Evolutionary conservation across 2,113 vertebrate species (phyloP).

Genomic region (Phrynosoma blainvillii): DNA sequence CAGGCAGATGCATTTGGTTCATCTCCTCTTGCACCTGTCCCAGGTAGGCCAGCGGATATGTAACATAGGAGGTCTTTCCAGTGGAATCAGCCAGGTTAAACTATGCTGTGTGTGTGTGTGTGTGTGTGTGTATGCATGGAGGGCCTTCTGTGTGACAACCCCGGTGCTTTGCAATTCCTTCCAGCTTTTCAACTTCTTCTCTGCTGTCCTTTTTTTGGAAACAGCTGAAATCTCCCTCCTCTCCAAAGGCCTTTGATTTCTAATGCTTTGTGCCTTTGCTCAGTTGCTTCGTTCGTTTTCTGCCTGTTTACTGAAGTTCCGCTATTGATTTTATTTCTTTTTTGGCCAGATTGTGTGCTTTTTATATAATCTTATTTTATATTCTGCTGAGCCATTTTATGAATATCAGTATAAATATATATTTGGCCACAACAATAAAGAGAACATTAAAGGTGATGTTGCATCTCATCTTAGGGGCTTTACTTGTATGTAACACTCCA

Average conservation of each 20-base stretch:
- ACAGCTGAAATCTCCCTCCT: not conserved
- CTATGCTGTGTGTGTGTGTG: not conserved
- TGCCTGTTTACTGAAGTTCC: not conserved
- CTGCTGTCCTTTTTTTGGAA: not conserved
- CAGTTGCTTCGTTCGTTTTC: not conserved
- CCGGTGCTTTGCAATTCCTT: not conserved
- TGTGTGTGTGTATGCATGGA: too few species aligned
- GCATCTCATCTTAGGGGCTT: not conserved
- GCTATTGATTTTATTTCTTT: not conserved
- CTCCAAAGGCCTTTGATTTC: not conserved
- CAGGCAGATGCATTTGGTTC: slow-evolving; percentile 75
- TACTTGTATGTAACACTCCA: not conserved
- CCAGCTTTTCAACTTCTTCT: not conserved
- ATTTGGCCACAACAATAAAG: not conserved
- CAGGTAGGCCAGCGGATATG: slow-evolving; percentile 75
- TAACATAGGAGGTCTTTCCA: not conserved
- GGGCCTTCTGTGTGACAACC: too few species aligned
- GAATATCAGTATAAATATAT: not conserved
- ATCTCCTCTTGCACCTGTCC: slow-evolving; percentile 80
- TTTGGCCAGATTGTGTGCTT: not conserved
- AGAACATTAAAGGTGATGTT: not conserved
- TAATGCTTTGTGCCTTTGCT: not conserved
- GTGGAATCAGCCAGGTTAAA: not conserved
- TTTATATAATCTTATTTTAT: not conserved
- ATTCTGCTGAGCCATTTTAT: not conserved